A percentile compares a stretch with the other conserved stretches of the same genome.
Conservation (phyloP, 2,888 invertebrate genomes). For the Petrophora chlorosata region DNA sequence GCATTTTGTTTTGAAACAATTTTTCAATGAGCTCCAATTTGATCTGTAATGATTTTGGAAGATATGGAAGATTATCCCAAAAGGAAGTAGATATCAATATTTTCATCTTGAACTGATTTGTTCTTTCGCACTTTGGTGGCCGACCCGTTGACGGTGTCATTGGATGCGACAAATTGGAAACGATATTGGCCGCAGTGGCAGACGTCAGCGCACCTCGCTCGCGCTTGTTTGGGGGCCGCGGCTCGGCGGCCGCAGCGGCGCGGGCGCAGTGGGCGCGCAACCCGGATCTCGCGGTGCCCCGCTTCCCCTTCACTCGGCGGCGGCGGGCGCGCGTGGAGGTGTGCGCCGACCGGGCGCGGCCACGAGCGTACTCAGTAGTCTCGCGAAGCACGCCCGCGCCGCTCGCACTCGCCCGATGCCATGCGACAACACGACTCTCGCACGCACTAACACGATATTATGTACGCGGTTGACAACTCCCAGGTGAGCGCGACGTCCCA, state of each 20-base stretch:
- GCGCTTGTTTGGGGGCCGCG: slow-evolving; percentile 71
- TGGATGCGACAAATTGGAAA: slow-evolving; percentile 36
- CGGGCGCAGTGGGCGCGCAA: slow-evolving; percentile 78
- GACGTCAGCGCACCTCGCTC: slow-evolving; percentile 61
- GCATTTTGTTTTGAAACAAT: no score
- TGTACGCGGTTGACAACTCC: slow-evolving; percentile 79
- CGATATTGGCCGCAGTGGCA: slow-evolving; percentile 55
- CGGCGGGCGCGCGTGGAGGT: slow-evolving; percentile 69
- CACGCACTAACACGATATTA: slow-evolving; percentile 69
- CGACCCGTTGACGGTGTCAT: slow-evolving; percentile 2
- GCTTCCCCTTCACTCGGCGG: slow-evolving; percentile 80
- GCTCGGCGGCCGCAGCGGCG: not conserved
- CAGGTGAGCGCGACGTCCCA: slow-evolving; percentile 75
- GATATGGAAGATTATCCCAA: no score
- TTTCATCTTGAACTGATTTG: no score
- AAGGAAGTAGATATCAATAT: no score
- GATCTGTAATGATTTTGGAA: no score
- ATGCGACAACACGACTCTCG: slow-evolving; percentile 64
- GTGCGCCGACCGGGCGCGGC: slow-evolving; percentile 57
- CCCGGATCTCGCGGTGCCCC: slow-evolving; percentile 80
- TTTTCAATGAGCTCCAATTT: no score
- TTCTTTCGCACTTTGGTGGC: no score
- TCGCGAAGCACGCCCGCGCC: slow-evolving; percentile 73
- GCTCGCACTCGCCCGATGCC: slow-evolving; percentile 63
- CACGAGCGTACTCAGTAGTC: slow-evolving; percentile 58